These are phyloP conservation scores for Acrocephalus kingi DNA, from an alignment of 2,113 vertebrate species.

Conservation along the genomic window DNA sequence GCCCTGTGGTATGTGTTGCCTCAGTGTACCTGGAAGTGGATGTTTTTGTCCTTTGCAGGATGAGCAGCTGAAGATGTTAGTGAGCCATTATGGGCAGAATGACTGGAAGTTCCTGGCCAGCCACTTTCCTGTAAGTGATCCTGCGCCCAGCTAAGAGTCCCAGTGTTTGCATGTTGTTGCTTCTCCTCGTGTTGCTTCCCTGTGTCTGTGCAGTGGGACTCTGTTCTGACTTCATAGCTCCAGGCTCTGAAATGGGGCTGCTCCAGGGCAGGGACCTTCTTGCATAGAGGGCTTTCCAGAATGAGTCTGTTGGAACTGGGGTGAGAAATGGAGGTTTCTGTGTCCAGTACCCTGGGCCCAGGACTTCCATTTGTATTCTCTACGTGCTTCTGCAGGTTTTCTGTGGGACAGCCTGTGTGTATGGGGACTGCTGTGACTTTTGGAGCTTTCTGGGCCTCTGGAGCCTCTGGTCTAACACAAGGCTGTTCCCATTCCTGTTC, in stretches of 20 bases:
- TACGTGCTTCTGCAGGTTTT: neutral
- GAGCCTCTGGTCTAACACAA: neutral
- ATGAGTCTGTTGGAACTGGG: neutral
- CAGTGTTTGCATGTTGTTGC: neutral
- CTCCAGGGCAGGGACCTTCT: neutral
- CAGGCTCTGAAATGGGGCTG: neutral
- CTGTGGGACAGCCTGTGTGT: neutral
- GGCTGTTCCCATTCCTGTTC: neutral
- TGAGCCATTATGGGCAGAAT: constrained; percentile 84
- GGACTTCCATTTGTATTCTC: neutral
- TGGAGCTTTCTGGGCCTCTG: neutral
- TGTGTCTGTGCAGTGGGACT: neutral
- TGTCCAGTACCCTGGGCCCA: neutral
- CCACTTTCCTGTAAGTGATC: constrained; percentile 85
- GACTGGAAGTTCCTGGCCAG: constrained; percentile 93
- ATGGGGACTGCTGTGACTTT: neutral
- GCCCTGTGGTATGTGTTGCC: neutral
- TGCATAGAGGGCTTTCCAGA: neutral
- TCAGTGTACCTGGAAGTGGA: neutral
- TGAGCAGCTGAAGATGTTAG: constrained; percentile 86
- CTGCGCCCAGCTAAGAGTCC: neutral
- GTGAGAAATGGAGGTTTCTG: neutral
- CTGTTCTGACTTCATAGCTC: neutral
- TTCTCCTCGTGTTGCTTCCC: neutral
- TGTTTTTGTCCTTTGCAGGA: constrained; percentile 78